A percentile compares a stretch with the other conserved stretches of the same genome.
Evolutionary conservation across 2,113 vertebrate genomes (phyloP).

Genomic region (Lophius piscatorius): DNA sequence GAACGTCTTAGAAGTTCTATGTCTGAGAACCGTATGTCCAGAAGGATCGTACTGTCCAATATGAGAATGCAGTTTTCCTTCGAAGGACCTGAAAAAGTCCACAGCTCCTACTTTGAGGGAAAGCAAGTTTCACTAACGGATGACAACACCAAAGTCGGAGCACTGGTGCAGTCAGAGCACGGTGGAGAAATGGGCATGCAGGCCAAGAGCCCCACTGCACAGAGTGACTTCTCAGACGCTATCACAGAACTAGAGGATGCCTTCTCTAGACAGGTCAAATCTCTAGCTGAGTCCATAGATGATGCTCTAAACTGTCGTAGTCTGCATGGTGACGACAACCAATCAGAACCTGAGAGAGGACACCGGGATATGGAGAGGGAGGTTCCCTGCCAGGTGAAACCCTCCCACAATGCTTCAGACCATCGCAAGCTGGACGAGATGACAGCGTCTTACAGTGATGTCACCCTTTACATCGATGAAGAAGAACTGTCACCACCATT

Average conservation of each 20-base stretch:
- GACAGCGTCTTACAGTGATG: constrained; percentile 95
- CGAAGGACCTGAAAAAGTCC: constrained; percentile 97
- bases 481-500: constrained; percentile 94
- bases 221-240: constrained; percentile 90
- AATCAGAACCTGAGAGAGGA: constrained; percentile 74
- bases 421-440: constrained; percentile 91
- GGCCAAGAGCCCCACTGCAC: constrained; percentile 81
- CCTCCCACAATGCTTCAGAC: constrained; percentile 77
- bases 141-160: constrained; percentile 84
- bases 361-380: constrained; percentile 81
- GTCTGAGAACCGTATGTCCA: constrained; percentile 98
- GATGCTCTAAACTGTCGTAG: constrained; percentile 95
- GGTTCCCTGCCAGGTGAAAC: constrained; percentile 76
- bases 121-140: constrained; percentile 93
- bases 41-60: constrained; percentile 97
- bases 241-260: constrained; percentile 97
- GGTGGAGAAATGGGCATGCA: constrained; percentile 81
- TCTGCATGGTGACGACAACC: constrained; percentile 87
- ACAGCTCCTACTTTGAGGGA: constrained; percentile 96
- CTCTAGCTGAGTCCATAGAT: constrained; percentile 95
- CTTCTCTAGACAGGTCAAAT: constrained; percentile 96
- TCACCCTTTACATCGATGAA: constrained; percentile 96
- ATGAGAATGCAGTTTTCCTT: constrained; percentile 99
- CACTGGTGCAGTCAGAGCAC: constrained; percentile 85
- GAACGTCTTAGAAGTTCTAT: constrained; percentile 97